phyloP scores from a whole-genome alignment of 1,140 invertebrate species.

The Diploscapter pachys region DNA sequence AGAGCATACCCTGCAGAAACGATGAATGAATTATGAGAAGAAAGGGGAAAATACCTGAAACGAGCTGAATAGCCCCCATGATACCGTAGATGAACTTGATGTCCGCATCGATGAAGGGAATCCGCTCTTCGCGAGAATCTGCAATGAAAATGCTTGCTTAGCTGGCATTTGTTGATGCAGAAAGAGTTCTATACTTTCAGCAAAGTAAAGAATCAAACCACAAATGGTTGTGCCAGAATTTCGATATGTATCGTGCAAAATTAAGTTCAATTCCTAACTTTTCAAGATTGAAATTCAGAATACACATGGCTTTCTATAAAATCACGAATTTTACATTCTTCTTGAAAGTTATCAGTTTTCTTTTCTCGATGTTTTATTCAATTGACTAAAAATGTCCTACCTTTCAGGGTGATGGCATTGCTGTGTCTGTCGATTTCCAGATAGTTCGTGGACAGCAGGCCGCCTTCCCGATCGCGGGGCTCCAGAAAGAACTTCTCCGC shows the following conservation, averaged over 20 bases:
- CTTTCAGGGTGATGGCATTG: conserved; percentile 37
- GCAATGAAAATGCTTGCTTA: conserved; percentile 8
- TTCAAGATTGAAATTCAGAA: too few species aligned
- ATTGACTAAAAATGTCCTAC: conserved; percentile 27
- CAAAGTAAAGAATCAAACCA: too few species aligned
- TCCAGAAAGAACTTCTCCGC: conserved; percentile 47
- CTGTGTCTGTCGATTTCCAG: conserved; percentile 46
- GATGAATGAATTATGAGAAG: background rate
- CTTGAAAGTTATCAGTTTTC: too few species aligned
- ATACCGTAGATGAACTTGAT: conserved; percentile 74
- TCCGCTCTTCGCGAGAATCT: conserved; percentile 41
- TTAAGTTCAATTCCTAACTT: too few species aligned
- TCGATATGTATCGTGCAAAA: too few species aligned
- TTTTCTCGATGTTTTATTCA: background rate
- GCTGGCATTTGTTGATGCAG: too few species aligned
- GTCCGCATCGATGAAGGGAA: conserved; percentile 46
- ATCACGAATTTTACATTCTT: too few species aligned
- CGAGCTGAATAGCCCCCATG: conserved; percentile 77
- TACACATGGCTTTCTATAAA: too few species aligned
- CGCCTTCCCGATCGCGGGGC: conserved; percentile 40
- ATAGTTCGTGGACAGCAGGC: conserved; percentile 30
- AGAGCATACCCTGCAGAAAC: conserved; percentile 65
- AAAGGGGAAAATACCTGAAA: conserved; percentile 68
- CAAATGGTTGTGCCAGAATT: too few species aligned
- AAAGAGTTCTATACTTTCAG: too few species aligned